Percentiles rank a stretch among this genome's conserved stretches.
Conservation (phyloP, 2,113 vertebrate species). For the Ammodytes dubius region DNA sequence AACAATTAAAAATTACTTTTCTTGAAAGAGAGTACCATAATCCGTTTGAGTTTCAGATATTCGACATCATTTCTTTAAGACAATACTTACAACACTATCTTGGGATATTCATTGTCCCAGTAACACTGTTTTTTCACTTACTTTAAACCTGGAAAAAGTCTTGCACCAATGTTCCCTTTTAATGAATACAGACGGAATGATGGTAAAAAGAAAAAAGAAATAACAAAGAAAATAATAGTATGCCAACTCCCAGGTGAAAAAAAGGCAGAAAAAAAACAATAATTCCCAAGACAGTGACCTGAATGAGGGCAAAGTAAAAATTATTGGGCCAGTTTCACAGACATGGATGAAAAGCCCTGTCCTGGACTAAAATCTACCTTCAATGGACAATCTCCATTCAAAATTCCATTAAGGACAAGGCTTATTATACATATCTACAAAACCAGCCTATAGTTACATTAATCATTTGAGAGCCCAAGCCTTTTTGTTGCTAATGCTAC, state of each 20-base stretch:
- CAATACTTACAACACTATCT: no score
- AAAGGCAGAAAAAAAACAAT: neutral
- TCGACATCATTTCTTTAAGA: neutral
- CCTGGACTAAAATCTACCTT: no score
- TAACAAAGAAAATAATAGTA: neutral
- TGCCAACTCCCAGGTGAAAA: neutral
- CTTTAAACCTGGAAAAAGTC: neutral
- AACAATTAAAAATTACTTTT: neutral
- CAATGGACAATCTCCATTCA: no score
- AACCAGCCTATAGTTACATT: neutral
- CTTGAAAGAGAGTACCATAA: neutral
- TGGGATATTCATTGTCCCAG: neutral
- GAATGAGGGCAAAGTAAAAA: neutral
- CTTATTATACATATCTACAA: no score
- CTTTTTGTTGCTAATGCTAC: neutral
- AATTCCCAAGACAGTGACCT: neutral
- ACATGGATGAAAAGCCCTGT: no score
- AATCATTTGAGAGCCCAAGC: neutral
- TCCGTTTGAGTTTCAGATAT: neutral
- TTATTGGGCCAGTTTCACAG: neutral
- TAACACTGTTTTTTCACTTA: neutral
- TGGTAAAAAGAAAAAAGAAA: constrained; percentile 3
- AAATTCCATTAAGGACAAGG: no score
- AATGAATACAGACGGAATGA: neutral
- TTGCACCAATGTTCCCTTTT: neutral